Evolutionary conservation across 1,140 invertebrate species (phyloP).

Genomic region (Chrysomallon squamiferum): DNA sequence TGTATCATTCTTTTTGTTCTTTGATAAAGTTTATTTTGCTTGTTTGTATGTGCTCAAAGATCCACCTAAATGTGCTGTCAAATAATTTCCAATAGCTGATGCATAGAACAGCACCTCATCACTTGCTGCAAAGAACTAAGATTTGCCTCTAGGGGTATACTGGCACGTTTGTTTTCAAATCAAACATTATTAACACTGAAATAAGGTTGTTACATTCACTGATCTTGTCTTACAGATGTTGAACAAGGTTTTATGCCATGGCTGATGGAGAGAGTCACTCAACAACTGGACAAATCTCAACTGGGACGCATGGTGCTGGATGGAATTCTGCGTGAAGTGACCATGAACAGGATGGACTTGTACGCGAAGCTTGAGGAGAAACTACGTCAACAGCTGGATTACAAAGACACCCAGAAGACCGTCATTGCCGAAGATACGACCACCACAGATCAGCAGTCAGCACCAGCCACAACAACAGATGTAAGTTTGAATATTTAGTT

Average conservation of each 20-base stretch:
- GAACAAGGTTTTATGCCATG: constrained; percentile 87
- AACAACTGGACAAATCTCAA: constrained; percentile 79
- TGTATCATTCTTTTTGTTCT: no score
- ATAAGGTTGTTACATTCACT: background rate
- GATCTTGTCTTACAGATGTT: constrained; percentile 55
- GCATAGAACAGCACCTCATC: no score
- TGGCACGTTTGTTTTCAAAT: no score
- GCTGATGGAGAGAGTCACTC: constrained; percentile 81
- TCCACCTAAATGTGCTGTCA: no score
- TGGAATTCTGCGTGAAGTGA: constrained; percentile 64
- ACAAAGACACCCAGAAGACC: background rate
- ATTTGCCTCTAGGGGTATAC: no score
- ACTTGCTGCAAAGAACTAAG: no score
- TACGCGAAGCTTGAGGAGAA: constrained; percentile 37
- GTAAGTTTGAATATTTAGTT: no score
- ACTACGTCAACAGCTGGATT: background rate
- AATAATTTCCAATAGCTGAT: no score
- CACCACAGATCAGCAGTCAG: constrained; percentile 17
- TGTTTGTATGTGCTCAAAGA: no score
- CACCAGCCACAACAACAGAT: constrained; percentile 36
- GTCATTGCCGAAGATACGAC: constrained; percentile 14
- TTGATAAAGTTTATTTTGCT: no score
- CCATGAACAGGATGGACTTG: constrained; percentile 39
- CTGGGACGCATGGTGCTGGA: constrained; percentile 79
- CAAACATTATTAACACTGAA: no score